These are phyloP conservation scores for Bos taurus DNA, from an alignment of 2,113 vertebrate species.

Conservation along the genomic window ARS-UCD2.0 NC_037349.1:47932001-47932500, in stretches of 20 bases:
- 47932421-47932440: not conserved
- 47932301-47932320: not conserved
- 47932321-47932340: conserved; percentile 5
- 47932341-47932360: not conserved
- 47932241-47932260: not conserved
- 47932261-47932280: not conserved
- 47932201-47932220: not conserved
- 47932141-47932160: not conserved
- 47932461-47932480: not conserved
- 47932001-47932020: not conserved
- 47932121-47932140: not conserved
- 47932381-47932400: not conserved
- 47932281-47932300: not conserved
- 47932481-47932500: not conserved
- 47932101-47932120: not conserved
- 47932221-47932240: not conserved
- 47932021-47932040: not conserved
- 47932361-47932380: not conserved
- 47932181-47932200: not conserved
- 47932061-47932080: not conserved
- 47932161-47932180: not conserved
- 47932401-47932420: not conserved
- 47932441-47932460: not conserved
- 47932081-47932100: not conserved
- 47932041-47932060: not conserved